Conservation (phyloP, 2,113 vertebrate species). For the Micromys minutus region DNA sequence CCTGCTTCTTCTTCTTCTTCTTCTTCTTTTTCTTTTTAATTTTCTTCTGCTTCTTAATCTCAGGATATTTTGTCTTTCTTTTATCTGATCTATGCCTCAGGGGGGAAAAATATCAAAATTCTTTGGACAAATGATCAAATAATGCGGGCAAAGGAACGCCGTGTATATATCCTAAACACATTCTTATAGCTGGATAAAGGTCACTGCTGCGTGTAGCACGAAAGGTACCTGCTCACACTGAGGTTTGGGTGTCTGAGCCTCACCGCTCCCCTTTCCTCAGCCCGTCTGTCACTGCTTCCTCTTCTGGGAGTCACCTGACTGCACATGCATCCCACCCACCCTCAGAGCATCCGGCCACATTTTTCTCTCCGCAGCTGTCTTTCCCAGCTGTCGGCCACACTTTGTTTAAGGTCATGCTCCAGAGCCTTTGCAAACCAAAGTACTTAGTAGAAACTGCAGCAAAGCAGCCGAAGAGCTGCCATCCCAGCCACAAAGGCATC, state of each 20-base stretch:
- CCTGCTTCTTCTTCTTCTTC: too few relatives aligned
- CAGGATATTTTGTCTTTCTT: background rate
- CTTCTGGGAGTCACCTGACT: background rate
- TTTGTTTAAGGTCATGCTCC: slow-evolving; percentile 68
- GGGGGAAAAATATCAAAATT: background rate
- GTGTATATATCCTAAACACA: background rate
- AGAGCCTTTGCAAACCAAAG: slow-evolving; percentile 75
- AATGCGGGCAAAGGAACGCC: background rate
- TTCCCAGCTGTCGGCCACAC: slow-evolving; percentile 44
- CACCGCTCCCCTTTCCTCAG: background rate
- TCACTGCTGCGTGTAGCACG: too few relatives aligned
- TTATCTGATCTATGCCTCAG: background rate
- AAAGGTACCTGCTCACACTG: background rate
- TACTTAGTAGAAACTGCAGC: slow-evolving; percentile 45
- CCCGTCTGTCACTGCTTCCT: background rate
- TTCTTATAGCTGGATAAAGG: background rate
- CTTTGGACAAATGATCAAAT: slow-evolving; percentile 33
- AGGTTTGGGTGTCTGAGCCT: background rate
- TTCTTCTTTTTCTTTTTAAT: too few relatives aligned
- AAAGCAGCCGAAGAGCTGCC: background rate
- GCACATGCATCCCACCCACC: background rate
- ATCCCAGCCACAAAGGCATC: background rate
- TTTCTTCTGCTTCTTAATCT: slow-evolving; percentile 40
- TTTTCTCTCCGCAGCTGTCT: slow-evolving; percentile 47
- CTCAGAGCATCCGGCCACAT: slow-evolving; percentile 46